Base-by-base conservation (phyloP, 2,113 vertebrate genomes). In the Eira barbara region DNA sequence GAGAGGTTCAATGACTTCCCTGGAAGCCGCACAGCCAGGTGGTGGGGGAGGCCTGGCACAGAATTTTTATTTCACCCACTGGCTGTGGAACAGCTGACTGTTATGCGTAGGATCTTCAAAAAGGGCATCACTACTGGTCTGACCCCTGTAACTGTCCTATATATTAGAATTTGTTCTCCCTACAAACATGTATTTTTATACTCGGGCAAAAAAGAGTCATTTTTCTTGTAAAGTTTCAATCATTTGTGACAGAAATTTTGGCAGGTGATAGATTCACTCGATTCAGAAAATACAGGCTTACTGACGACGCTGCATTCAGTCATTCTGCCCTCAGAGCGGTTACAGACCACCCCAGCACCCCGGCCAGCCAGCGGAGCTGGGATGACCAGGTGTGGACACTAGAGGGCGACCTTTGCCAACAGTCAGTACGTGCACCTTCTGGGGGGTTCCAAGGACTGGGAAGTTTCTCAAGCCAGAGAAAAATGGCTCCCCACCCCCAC, bases 321-420 rank as follows among this genome's bases (percentile, higher is more conserved):
- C 42, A 31, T 27, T n/a, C 36, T 21, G 5, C 21, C 27, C 55
- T 39, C 12, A 10, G 52, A 20, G 20, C 34, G 14, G 23, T 1
- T 1, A 7, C 20, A 29, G 47, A 57, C 27, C 0, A 23, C 25
- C 13, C 1, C 5, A 2, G 25, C 23, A 23, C 12, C 2, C 21
- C 20, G 3, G 0, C 27, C 0, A 13, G 71, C 61, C 25, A 29
- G 45, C 55, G 61, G 18, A 23, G 42, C 63, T 11, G 80, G 42
- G 29, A 78, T 49, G 57, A 61, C 67, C 1, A 4, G 0, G 0
- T 36, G 13, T 49, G 65, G 81, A 29, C 98, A 96, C 96, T 86
- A 96, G 97, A 52, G 83, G 96, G 90, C 87, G 61, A 27, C 34
- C 94, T 96, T 95, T 83, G 74, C 97, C 82, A 96, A 85, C 63